These are phyloP conservation scores for Perccottus glenii DNA, from an alignment of 2,113 vertebrate genomes.

Conservation along the genomic window DNA sequence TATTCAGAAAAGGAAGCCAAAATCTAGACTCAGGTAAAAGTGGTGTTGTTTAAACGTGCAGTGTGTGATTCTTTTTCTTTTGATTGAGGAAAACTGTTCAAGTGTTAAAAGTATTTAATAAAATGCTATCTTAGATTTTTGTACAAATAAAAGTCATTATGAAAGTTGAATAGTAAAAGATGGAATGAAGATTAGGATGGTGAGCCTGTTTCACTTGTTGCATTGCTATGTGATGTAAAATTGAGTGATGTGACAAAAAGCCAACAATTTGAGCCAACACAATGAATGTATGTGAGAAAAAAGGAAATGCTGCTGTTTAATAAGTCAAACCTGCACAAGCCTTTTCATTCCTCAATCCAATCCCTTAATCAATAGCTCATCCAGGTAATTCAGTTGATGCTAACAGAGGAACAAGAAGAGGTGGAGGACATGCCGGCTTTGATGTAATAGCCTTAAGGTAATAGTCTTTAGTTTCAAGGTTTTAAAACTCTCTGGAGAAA, in stretches of 20 bases:
- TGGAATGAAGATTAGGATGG: too few species aligned
- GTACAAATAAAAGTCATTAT: too few species aligned
- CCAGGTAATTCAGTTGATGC: conserved; percentile 39
- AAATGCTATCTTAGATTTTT: too few species aligned
- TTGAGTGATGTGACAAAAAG: background rate
- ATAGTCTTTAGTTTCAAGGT: conserved; percentile 12
- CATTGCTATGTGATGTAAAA: too few species aligned
- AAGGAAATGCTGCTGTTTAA: conserved; percentile 9
- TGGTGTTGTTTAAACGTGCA: background rate
- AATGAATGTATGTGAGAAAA: background rate
- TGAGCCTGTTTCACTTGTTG: too few species aligned
- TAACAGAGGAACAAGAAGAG: conserved; percentile 28
- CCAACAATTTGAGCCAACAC: too few species aligned
- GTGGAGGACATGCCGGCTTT: background rate
- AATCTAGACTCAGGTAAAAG: background rate
- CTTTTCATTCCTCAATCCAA: conserved; percentile 39
- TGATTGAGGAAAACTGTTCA: too few species aligned
- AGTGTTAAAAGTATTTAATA: too few species aligned
- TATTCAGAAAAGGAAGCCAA: background rate
- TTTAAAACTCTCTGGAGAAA: conserved; percentile 16
- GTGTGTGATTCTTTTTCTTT: too few species aligned
- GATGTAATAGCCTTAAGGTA: conserved; percentile 1
- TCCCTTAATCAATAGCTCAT: conserved; percentile 50
- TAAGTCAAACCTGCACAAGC: conserved; percentile 37
- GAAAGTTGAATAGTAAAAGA: too few species aligned